phyloP scores from a whole-genome alignment of 2,113 vertebrate genomes.

The Microtus ochrogaster region DNA sequence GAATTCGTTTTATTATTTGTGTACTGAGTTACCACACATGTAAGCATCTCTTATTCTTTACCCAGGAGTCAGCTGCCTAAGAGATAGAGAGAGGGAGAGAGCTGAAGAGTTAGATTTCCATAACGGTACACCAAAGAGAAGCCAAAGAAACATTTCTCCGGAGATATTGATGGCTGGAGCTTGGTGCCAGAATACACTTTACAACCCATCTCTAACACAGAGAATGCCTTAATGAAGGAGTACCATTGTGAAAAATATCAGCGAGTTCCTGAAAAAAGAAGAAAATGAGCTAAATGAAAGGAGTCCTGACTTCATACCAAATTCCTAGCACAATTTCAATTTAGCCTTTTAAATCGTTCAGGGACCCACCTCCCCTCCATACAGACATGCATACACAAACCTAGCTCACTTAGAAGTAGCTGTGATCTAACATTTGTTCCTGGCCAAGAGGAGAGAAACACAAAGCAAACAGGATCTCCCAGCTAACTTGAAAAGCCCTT shows the following conservation, averaged over 20 bases:
- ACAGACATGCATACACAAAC: not conserved
- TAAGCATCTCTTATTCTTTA: not conserved
- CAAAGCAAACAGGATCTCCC: not conserved
- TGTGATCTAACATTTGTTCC: not conserved
- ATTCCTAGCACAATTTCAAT: not conserved
- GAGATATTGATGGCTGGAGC: not conserved
- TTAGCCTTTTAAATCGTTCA: not conserved
- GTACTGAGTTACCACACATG: not conserved
- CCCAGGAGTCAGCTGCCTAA: not conserved
- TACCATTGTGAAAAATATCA: not conserved
- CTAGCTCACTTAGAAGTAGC: slow-evolving; percentile 11
- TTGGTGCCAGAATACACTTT: slow-evolving; percentile 31
- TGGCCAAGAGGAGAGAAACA: not conserved
- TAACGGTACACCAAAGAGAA: not conserved
- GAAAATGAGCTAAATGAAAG: not conserved
- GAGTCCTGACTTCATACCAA: not conserved
- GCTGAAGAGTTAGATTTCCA: slow-evolving; percentile 12
- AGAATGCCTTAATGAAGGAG: not conserved
- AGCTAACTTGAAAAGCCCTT: not conserved
- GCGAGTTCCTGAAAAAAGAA: not conserved
- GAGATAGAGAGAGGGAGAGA: slow-evolving; percentile 12
- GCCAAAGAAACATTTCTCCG: slow-evolving; percentile 28
- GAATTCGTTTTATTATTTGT: not conserved
- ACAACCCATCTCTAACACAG: not conserved
- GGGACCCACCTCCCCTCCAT: not conserved